These are phyloP conservation scores for Gymnopithys bicolor DNA, from an alignment of 2,797 vertebrate genomes.

Conservation along the genomic window DNA sequence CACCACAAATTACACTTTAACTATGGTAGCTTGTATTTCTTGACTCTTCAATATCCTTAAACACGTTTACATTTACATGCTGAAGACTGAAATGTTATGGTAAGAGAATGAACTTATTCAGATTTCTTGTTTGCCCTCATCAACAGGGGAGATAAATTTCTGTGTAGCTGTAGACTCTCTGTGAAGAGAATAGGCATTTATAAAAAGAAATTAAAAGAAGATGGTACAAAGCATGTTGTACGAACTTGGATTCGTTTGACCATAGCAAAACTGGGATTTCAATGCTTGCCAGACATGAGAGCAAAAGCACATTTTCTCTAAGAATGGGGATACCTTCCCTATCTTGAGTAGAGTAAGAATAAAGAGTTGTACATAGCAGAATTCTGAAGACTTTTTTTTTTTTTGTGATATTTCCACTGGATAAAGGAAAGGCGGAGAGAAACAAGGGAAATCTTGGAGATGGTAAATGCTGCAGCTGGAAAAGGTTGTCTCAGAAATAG, in stretches of 20 bases:
- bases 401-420: neutral
- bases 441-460: neutral
- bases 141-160: neutral
- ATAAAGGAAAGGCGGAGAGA: neutral
- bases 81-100: neutral
- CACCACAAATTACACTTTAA: neutral
- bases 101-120: neutral
- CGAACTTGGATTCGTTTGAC: neutral
- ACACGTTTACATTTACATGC: neutral
- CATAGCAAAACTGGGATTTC: neutral
- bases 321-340: neutral
- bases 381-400: neutral
- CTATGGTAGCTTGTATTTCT: neutral
- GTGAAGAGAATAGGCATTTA: neutral
- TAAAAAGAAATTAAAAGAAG: neutral
- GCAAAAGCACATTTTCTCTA: neutral
- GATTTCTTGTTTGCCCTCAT: neutral
- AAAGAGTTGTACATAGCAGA: neutral
- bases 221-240: neutral
- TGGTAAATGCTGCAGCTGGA: neutral
- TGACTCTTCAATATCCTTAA: neutral
- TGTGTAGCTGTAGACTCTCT: neutral
- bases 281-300: neutral
- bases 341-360: neutral
- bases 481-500: neutral